These are phyloP conservation scores for Orthosia gothica DNA, from an alignment of 2,888 invertebrate genomes.

Conservation along the genomic window DNA sequence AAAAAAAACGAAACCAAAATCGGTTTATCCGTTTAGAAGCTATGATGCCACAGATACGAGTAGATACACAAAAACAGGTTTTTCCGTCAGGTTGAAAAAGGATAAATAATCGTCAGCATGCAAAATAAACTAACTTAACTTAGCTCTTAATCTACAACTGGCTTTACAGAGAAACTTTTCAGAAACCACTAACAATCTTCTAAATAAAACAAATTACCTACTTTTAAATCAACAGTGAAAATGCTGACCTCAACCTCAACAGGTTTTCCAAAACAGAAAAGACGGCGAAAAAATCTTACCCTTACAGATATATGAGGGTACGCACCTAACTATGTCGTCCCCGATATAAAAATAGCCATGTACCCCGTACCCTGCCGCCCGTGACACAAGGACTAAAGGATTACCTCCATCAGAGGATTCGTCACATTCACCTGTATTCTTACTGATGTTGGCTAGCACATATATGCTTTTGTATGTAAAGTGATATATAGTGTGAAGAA, in stretches of 20 bases:
- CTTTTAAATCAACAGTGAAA: background rate
- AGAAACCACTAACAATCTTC: background rate
- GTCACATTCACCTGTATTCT: slow-evolving; percentile 30
- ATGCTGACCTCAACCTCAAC: slow-evolving; percentile 21
- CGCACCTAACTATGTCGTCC: background rate
- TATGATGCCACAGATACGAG: no score
- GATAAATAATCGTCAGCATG: no score
- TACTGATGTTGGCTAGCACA: slow-evolving; percentile 16
- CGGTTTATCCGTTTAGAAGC: no score
- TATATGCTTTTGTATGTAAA: slow-evolving; percentile 10
- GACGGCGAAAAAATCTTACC: slow-evolving; percentile 1
- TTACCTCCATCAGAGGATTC: slow-evolving; percentile 39
- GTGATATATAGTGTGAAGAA: background rate
- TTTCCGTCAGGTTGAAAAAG: no score
- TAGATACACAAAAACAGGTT: no score
- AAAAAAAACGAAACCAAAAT: no score
- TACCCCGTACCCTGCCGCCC: background rate
- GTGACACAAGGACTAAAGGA: slow-evolving; percentile 28
- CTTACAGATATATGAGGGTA: slow-evolving; percentile 10
- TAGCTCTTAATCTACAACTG: background rate
- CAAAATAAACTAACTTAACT: no score
- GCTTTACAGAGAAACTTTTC: background rate
- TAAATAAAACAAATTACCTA: background rate
- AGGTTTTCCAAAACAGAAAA: slow-evolving; percentile 29
- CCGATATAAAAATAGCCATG: slow-evolving; percentile 42